Base-by-base conservation (phyloP, 2,888 invertebrate genomes). In the Gibbula magus region DNA sequence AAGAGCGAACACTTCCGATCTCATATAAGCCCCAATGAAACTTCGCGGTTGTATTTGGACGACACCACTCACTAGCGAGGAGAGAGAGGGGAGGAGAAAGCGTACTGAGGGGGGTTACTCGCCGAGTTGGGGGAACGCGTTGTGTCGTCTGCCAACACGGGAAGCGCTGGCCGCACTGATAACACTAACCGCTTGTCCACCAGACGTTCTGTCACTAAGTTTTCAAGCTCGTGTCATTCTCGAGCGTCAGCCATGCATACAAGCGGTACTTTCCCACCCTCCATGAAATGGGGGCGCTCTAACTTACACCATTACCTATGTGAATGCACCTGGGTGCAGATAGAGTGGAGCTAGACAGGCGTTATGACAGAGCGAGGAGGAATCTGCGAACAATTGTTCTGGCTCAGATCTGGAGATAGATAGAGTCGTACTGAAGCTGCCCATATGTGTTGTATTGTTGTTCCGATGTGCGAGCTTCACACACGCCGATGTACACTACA, bases 21-120 rank as follows among this genome's bases (percentile, higher is more conserved):
- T 32, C 35, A 70, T 39, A 35, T 35, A 35, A 70, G 70, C 70
- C 70, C 70, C 70, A 70, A 70, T 70, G 70, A 70, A 70, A 70
- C 35, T 39, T 39, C 35, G 70, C 70, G 70, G 70, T 70, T 70
- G 32, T 35, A 35, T 70, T 70, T 70, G 70, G 70, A 70, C 70
- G 70, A 70, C 70, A 70, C 70, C 70, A 70, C 35, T 70, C 35
- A 70, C 45, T 45, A 45, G 32, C 18, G 70, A 20, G 32, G 70
- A 70, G 70, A 70, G 25, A 25, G 35, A 39, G 39, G 70, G 35
- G 20, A 35, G 70, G 29, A 20, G 70, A 70, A 32, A 70, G 70
- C 25, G 45, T 45, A 45, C 45, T 45, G 45, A 45, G 45, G 35
- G 39, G 70, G 70, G 70, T 61, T 61, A 61, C 29, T 61, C 61